Evolutionary conservation across 30 jellyfish, hydroid and myxozoan genomes (phyloP).

Genomic region (Pelagia noctiluca): DNA sequence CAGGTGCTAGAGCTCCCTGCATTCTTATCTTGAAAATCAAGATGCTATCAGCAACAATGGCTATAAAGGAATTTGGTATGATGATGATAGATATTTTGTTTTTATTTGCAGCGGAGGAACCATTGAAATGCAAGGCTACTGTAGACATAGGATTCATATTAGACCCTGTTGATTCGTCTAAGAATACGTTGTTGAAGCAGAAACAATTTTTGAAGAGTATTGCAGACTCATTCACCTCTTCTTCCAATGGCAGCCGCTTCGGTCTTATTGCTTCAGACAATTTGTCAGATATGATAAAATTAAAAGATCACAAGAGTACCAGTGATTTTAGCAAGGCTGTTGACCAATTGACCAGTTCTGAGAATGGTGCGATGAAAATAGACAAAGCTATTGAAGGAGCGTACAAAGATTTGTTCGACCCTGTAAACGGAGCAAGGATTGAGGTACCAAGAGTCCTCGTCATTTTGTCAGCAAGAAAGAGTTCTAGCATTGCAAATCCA

Average conservation of each 20-base stretch:
- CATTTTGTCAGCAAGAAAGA: conserved; percentile 53
- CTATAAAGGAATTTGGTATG: no score
- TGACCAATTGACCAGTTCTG: conserved; percentile 24
- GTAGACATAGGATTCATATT: conserved; percentile 19
- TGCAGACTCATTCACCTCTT: conserved; percentile 1
- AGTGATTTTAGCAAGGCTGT: conserved; percentile 43
- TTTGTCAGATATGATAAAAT: conserved; percentile 30
- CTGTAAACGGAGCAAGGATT: conserved; percentile 49
- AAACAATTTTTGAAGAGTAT: conserved; percentile 7
- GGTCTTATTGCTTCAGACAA: conserved; percentile 37
- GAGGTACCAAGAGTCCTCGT: conserved; percentile 56
- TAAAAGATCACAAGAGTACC: conserved; percentile 18
- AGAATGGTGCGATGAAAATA: conserved; percentile 14
- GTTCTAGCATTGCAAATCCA: conserved; percentile 24
- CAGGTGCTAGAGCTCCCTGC: no score
- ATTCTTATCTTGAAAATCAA: no score
- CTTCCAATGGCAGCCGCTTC: conserved; percentile 16
- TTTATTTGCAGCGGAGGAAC: not conserved
- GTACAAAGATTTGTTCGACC: conserved; percentile 42
- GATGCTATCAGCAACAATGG: no score
- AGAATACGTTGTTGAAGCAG: not conserved
- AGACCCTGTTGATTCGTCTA: not conserved
- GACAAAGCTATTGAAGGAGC: conserved; percentile 55
- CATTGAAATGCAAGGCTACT: not conserved
- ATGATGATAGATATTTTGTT: no score